Base-by-base conservation (phyloP, 2,797 vertebrate genomes). In the Poecilia velifera region DNA sequence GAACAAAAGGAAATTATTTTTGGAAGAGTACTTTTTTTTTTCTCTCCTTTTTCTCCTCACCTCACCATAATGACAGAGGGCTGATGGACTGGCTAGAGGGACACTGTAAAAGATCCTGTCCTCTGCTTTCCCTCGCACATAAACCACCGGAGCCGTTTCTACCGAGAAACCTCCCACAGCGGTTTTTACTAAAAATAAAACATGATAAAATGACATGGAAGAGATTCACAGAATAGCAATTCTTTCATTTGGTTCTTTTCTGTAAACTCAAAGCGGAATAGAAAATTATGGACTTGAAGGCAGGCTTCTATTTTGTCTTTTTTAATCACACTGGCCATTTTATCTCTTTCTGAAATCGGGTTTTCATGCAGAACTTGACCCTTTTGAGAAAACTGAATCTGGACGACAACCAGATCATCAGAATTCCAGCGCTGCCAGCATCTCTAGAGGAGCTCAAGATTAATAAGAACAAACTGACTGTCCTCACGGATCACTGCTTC, bases 391-490 rank as follows among this genome's bases (percentile, higher is more conserved):
- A 80, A 55, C 88, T 97, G 76, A 95, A 95, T 84, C 93, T 97
- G 53, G 94, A 96, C 64, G 91, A 88, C 59, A 97, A 97, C 89
- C 90, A 49, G 4, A 90, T 97, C 7, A 92, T 93, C 72, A 80
- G 74, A 41, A 84, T 97, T 84, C 97, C 96, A 2, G 73, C 53
- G 0, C 91, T 97, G 76, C 96, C 96, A 0, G 0, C 86, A 13
- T 95, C 96, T 66, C 87, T 97, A 47, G 93, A 96, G 83, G 95
- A 97, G 81, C 94, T 97, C 49, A 96, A 93, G 77, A 86, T 97
- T 16, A 97, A 95, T 20, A 90, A 87, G 82, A 97, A 97, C 89
- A 87, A 90, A 76, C 91, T 97, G 25, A 82, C 68, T 47, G 71
- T 92, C 4, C 88, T 97, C 45, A 87, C 90, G 22, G 76, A 77